phyloP scores from a whole-genome alignment of 37 sponge, comb jelly and placozoan genomes.

The Aphrocallistes beatrix region DNA sequence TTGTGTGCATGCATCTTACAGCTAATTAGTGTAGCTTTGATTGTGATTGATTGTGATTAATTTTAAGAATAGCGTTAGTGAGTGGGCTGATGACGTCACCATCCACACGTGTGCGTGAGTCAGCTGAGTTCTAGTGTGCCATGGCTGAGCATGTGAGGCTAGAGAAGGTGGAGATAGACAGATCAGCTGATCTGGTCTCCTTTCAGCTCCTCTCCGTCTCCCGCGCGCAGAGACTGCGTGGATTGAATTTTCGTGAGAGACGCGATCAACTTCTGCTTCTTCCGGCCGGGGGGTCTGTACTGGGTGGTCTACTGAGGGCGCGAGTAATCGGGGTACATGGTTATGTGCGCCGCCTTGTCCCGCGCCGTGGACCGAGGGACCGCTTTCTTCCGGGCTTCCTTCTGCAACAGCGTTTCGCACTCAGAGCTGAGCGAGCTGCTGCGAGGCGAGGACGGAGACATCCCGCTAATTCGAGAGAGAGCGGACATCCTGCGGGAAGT shows the following conservation, averaged over 20 bases:
- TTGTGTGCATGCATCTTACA: too few species aligned
- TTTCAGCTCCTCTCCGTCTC: not conserved
- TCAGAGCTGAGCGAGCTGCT: not conserved
- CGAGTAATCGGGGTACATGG: not conserved
- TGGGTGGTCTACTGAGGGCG: not conserved
- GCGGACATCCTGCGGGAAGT: not conserved
- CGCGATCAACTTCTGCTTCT: constrained; percentile 5
- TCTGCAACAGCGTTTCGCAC: not conserved
- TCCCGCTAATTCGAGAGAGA: not conserved
- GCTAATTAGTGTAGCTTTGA: too few species aligned
- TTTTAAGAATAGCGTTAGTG: too few species aligned
- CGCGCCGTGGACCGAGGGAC: not conserved
- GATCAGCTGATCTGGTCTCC: not conserved
- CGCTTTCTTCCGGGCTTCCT: not conserved
- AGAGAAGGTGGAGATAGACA: not conserved
- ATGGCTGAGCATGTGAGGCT: not conserved
- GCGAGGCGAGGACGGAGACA: not conserved
- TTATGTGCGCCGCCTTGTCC: not conserved
- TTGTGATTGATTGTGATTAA: too few species aligned
- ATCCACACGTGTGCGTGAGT: not conserved
- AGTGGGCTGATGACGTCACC: not conserved
- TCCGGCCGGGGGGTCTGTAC: not conserved
- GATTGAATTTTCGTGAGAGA: not conserved
- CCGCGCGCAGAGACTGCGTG: not conserved
- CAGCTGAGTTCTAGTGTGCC: not conserved